Evolutionary conservation across 2,888 invertebrate genomes (phyloP).

Genomic region (Pollenia labialis): DNA sequence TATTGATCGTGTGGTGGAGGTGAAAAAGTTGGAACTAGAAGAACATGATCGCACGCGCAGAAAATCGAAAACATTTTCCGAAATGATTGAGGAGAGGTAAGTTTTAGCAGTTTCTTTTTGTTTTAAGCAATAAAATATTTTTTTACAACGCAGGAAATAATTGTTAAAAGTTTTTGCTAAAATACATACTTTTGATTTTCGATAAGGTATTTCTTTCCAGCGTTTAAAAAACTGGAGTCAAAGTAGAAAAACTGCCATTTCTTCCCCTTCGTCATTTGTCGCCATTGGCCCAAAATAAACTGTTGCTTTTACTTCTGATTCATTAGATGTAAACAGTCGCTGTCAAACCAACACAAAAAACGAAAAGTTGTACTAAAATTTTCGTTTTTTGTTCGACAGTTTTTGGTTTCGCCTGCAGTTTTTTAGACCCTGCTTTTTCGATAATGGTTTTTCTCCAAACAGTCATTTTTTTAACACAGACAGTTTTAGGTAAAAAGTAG

Average conservation of each 20-base stretch:
- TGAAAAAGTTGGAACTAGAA: conserved; percentile 93
- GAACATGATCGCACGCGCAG: conserved; percentile 89
- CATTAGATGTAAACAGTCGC: no score
- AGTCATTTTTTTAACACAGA: background rate
- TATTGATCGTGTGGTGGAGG: conserved; percentile 94
- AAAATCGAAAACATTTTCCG: conserved; percentile 96
- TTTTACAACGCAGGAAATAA: background rate
- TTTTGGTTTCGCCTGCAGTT: no score
- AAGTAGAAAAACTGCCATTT: no score
- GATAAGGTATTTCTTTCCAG: background rate
- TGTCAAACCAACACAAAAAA: no score
- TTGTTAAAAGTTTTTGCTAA: background rate
- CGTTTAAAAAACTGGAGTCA: no score
- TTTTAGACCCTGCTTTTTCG: no score
- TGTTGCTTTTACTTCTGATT: no score
- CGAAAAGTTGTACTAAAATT: no score
- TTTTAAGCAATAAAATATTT: background rate
- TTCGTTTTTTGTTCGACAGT: no score
- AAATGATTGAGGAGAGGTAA: conserved; percentile 96
- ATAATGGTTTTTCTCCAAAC: background rate
- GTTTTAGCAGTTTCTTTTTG: conserved; percentile 67
- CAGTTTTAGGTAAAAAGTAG: no score
- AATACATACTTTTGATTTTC: background rate
- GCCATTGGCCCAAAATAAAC: no score
- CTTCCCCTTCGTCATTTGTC: no score